phyloP scores from a whole-genome alignment of 2,113 vertebrate species.

The Lonchura striata region DNA sequence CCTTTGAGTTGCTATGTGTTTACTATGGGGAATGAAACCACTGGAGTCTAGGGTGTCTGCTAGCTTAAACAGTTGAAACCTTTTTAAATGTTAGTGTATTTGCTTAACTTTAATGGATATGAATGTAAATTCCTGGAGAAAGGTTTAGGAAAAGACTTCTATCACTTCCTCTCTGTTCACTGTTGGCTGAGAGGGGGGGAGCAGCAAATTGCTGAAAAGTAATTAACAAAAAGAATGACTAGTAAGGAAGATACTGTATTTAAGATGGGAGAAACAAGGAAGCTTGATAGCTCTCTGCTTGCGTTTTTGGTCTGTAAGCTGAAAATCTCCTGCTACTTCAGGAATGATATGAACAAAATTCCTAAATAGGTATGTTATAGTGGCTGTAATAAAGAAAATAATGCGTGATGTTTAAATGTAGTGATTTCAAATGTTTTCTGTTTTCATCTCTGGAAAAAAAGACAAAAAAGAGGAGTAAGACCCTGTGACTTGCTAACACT shows the following conservation, averaged over 20 bases:
- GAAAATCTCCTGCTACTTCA: background rate
- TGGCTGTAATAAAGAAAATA: background rate
- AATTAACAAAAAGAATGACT: background rate
- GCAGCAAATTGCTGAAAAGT: background rate
- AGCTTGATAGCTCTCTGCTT: background rate
- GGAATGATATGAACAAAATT: background rate
- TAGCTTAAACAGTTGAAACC: background rate
- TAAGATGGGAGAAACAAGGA: background rate
- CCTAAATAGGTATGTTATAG: background rate
- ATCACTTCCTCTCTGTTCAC: background rate
- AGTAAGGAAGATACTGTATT: background rate
- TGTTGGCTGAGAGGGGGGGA: fast-evolving
- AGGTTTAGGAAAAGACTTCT: background rate
- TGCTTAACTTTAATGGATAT: background rate
- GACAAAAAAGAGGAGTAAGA: background rate
- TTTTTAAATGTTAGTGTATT: background rate
- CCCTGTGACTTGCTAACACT: background rate
- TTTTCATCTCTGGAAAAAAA: background rate
- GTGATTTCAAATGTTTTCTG: background rate
- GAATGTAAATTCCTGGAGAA: background rate
- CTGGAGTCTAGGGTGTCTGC: background rate
- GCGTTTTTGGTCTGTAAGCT: background rate
- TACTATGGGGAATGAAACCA: background rate
- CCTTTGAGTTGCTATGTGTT: background rate
- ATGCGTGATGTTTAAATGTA: background rate